A percentile compares a stretch with the other conserved stretches of the same genome.
These are phyloP conservation scores for Metopia argyrocephala DNA, from an alignment of 2,888 invertebrate genomes.

Conservation along the genomic window DNA sequence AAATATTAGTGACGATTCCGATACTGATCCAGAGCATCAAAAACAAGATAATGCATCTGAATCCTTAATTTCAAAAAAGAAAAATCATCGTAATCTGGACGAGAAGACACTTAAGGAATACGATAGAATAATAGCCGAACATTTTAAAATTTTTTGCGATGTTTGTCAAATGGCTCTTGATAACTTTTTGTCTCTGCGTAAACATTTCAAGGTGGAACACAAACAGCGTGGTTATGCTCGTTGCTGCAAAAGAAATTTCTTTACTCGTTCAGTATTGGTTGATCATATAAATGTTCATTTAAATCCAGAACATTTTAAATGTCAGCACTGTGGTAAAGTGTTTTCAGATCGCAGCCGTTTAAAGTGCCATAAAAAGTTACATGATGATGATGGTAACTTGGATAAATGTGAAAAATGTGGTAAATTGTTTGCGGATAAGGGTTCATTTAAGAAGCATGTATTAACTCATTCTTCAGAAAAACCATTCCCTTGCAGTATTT, in stretches of 20 bases:
- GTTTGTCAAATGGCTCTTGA: constrained; percentile 41
- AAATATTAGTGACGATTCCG: constrained; percentile 19
- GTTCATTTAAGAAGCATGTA: constrained; percentile 72
- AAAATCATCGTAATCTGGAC: constrained; percentile 52
- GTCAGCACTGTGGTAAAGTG: constrained; percentile 71
- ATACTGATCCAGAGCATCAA: constrained; percentile 19
- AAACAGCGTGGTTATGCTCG: constrained; percentile 73
- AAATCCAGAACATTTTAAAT: constrained; percentile 76
- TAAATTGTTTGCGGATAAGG: constrained; percentile 73
- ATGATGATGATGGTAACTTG: constrained; percentile 69
- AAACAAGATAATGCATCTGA: too few species aligned
- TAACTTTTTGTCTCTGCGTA: constrained; percentile 68
- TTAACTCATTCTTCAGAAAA: constrained; percentile 73
- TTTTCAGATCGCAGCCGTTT: constrained; percentile 72
- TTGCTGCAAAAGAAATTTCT: constrained; percentile 75
- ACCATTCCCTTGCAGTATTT: constrained; percentile 70
- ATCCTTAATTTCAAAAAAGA: constrained; percentile 6
- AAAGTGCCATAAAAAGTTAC: constrained; percentile 70
- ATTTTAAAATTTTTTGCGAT: constrained; percentile 56
- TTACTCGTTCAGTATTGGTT: constrained; percentile 73
- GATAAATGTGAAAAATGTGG: constrained; percentile 74
- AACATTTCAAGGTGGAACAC: constrained; percentile 60
- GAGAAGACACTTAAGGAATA: constrained; percentile 62
- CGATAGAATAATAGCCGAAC: constrained; percentile 46
- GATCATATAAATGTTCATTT: constrained; percentile 76